A percentile compares a stretch with the other conserved stretches of the same genome.
Conservation (phyloP, 2,888 invertebrate genomes). For the Drosophila siamana region DNA sequence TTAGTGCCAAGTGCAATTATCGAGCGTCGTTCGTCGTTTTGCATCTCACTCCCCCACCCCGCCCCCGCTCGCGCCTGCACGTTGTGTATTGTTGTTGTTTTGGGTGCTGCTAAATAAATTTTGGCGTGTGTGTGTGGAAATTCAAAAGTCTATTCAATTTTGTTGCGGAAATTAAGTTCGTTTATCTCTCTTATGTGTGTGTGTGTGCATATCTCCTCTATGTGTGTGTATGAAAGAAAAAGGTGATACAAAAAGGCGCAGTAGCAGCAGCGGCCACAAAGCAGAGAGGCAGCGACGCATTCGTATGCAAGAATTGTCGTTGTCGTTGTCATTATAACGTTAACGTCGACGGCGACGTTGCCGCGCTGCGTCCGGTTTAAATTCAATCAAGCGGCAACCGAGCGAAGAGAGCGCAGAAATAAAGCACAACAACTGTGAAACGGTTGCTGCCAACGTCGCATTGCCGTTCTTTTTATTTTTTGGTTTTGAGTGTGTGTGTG, state of each 20-base stretch:
- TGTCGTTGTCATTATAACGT: slow-evolving; percentile 53
- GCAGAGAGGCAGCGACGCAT: slow-evolving; percentile 30
- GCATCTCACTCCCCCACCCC: neutral
- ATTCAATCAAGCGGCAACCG: slow-evolving; percentile 78
- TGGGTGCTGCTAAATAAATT: slow-evolving; percentile 64
- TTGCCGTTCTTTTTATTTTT: slow-evolving; percentile 18
- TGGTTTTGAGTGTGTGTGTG: neutral
- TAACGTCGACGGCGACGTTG: slow-evolving; percentile 35
- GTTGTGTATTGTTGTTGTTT: slow-evolving; percentile 41
- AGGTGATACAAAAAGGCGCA: slow-evolving; percentile 64
- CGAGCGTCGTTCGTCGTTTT: slow-evolving; percentile 46
- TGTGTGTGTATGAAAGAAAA: slow-evolving; percentile 52
- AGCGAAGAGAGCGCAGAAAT: slow-evolving; percentile 16
- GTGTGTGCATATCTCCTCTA: slow-evolving; percentile 1
- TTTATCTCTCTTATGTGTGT: slow-evolving; percentile 19
- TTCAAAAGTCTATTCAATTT: slow-evolving; percentile 47
- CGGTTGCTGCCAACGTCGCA: slow-evolving; percentile 42
- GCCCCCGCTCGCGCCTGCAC: slow-evolving; percentile 6
- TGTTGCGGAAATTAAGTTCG: slow-evolving; percentile 56
- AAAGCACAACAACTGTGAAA: slow-evolving; percentile 40
- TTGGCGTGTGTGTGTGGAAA: slow-evolving; percentile 29
- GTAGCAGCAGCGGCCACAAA: slow-evolving; percentile 34
- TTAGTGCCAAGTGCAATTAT: slow-evolving; percentile 61
- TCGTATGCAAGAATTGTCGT: slow-evolving; percentile 73
- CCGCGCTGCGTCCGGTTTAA: slow-evolving; percentile 70